These are phyloP conservation scores for Phrynocephalus guinanensis DNA, from an alignment of 2,797 vertebrate species.

Conservation along the genomic window DNA sequence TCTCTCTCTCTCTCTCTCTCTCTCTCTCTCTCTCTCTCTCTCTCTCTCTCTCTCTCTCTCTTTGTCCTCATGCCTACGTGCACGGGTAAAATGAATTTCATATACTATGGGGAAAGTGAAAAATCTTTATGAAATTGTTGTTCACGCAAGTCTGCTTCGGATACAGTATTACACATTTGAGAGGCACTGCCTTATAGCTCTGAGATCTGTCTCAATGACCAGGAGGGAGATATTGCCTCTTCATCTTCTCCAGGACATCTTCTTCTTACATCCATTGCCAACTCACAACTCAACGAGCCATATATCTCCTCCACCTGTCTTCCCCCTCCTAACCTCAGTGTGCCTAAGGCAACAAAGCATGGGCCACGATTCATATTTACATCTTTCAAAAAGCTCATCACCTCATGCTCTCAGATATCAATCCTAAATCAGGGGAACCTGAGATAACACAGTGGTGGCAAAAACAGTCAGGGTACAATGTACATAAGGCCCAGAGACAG, in stretches of 20 bases:
- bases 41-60: too few species aligned
- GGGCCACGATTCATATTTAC: neutral
- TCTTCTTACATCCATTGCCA: neutral
- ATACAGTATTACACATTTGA: neutral
- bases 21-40: too few species aligned
- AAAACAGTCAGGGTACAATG: neutral
- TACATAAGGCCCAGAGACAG: neutral
- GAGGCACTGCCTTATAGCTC: neutral
- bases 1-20: too few species aligned
- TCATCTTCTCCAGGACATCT: neutral
- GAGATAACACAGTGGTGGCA: neutral
- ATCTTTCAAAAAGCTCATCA: neutral
- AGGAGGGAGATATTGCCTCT: neutral
- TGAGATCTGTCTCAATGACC: neutral
- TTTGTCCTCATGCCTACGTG: neutral
- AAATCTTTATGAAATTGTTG: neutral
- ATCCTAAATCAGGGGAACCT: neutral
- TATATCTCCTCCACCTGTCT: neutral
- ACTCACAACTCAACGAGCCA: too few species aligned
- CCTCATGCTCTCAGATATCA: neutral
- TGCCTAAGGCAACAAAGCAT: neutral
- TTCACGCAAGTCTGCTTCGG: neutral
- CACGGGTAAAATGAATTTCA: neutral
- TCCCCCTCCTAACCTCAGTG: neutral
- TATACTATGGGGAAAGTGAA: neutral